A percentile compares a stretch with the other conserved stretches of the same genome.
phyloP scores from a whole-genome alignment of 2,113 vertebrate species.

The Pristiophorus japonicus region DNA sequence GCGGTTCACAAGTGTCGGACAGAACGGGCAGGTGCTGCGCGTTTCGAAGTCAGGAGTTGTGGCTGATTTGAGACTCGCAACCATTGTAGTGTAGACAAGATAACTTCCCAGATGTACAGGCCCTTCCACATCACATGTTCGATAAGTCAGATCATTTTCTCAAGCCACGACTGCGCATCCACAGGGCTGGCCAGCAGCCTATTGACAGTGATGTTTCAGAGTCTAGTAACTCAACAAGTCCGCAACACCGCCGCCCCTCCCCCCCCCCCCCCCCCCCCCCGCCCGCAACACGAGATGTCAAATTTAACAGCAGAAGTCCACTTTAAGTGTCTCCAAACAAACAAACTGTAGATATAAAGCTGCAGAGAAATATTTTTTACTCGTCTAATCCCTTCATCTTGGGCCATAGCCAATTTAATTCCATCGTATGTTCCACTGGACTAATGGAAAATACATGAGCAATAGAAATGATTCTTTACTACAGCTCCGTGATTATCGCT shows the following conservation, averaged over 20 bases:
- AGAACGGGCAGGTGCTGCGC: background rate
- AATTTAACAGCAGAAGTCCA: background rate
- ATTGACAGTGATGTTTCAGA: background rate
- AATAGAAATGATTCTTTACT: background rate
- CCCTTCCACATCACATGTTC: background rate
- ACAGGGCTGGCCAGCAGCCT: background rate
- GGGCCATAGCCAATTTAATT: background rate
- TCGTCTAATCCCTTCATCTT: background rate
- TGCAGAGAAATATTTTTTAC: constrained; percentile 18
- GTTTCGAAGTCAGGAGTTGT: background rate
- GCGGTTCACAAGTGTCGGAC: background rate
- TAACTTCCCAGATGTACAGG: background rate
- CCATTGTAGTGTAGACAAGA: background rate
- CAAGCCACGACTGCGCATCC: background rate
- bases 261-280: too few species aligned
- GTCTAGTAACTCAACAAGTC: background rate
- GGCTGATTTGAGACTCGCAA: background rate
- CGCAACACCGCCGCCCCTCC: background rate
- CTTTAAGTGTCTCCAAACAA: background rate
- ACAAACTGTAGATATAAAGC: background rate
- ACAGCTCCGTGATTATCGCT: background rate
- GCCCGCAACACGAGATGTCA: background rate
- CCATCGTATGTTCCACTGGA: background rate
- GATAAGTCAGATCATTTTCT: background rate
- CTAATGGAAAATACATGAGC: background rate